Percentiles rank a stretch among this genome's conserved stretches.
These are phyloP conservation scores for Stercorarius parasiticus DNA, from an alignment of 2,113 vertebrate genomes.

Conservation along the genomic window DNA sequence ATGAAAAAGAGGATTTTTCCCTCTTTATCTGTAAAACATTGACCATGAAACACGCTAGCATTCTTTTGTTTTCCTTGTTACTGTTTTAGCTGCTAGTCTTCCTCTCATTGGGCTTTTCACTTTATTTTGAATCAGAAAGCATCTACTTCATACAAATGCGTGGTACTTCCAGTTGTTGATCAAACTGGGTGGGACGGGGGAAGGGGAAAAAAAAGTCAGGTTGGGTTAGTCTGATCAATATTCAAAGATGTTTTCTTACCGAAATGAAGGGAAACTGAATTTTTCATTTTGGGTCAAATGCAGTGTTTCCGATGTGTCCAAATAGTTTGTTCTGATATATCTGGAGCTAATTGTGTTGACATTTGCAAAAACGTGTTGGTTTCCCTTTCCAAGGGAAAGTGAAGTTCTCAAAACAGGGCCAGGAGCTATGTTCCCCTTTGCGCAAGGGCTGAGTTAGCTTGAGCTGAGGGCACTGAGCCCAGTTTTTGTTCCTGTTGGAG, in stretches of 20 bases:
- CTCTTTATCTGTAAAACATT: neutral
- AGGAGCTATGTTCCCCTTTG: neutral
- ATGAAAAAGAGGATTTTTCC: neutral
- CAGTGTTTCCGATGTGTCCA: neutral
- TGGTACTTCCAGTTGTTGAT: neutral
- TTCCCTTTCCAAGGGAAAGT: neutral
- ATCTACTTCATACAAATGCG: neutral
- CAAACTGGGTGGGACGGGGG: neutral
- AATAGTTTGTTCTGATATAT: neutral
- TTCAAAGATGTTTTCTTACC: neutral
- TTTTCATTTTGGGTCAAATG: neutral
- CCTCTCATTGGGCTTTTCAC: neutral
- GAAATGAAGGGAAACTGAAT: neutral
- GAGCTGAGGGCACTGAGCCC: rapidly evolving
- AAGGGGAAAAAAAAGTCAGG: neutral
- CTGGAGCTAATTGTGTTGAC: neutral
- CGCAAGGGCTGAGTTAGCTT: neutral
- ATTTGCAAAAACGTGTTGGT: neutral
- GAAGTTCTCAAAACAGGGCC: neutral
- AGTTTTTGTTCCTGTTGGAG: neutral
- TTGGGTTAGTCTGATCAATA: neutral
- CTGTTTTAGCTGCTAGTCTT: neutral
- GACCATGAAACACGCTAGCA: neutral
- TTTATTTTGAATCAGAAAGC: neutral
- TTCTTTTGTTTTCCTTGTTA: neutral